Conservation (phyloP, 2,888 invertebrate species). For the Stenodera caucasica region DNA sequence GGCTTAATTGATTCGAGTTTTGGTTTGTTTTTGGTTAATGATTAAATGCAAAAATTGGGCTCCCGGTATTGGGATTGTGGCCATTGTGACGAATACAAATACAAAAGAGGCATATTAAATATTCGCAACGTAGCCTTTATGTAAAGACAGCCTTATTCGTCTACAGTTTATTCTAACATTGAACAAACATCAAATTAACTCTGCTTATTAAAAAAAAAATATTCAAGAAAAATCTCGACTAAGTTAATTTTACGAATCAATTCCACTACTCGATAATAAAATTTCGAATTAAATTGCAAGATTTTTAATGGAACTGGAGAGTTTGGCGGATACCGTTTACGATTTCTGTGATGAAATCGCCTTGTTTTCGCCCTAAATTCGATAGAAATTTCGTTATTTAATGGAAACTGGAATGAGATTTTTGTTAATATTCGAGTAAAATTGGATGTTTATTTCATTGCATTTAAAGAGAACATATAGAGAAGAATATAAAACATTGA, state of each 20-base stretch:
- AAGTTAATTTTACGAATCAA: background rate
- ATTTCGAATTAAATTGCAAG: background rate
- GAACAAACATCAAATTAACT: conserved; percentile 4
- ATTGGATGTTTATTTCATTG: background rate
- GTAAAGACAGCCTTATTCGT: background rate
- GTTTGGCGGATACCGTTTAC: background rate
- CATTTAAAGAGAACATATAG: background rate
- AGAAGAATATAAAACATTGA: background rate
- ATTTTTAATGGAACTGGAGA: conserved; percentile 2
- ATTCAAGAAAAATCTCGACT: background rate
- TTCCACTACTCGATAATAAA: background rate
- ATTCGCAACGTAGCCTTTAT: background rate
- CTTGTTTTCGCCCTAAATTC: background rate
- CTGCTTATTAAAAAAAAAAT: background rate
- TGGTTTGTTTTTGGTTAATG: no score
- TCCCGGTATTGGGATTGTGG: background rate
- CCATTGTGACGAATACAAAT: background rate
- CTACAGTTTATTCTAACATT: background rate
- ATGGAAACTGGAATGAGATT: no score
- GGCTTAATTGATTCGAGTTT: no score
- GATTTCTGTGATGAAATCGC: background rate
- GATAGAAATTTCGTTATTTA: no score
- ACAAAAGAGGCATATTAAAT: background rate
- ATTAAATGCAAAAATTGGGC: background rate
- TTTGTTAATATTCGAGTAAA: no score